A percentile compares a stretch with the other conserved stretches of the same genome.
Conservation (phyloP, 2,888 invertebrate genomes). For the Zaprionus obscuricornis region DNA sequence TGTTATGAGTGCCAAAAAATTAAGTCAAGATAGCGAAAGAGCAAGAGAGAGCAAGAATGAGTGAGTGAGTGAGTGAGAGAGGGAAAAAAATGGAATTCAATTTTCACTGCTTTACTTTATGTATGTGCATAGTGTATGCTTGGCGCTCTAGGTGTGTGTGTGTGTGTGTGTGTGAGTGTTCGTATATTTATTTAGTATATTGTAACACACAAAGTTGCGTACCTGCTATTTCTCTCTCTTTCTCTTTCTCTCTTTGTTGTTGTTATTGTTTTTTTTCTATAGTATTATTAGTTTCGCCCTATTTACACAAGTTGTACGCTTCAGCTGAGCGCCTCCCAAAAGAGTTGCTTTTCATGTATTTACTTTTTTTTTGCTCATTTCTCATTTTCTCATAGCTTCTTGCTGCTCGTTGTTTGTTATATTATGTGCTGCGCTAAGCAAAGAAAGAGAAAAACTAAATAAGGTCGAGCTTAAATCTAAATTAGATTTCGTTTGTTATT, state of each 20-base stretch:
- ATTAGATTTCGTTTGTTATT: constrained; percentile 60
- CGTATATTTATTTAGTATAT: constrained; percentile 64
- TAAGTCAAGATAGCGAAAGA: constrained; percentile 49
- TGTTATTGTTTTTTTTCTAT: constrained; percentile 5
- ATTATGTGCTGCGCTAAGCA: constrained; percentile 34
- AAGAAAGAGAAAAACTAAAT: constrained; percentile 34
- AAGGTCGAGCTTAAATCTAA: constrained; percentile 48
- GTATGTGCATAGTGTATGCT: too few species aligned
- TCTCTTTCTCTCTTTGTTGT: constrained; percentile 2
- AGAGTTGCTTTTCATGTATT: constrained; percentile 47
- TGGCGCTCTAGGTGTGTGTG: constrained; percentile 7
- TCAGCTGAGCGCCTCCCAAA: constrained; percentile 37
- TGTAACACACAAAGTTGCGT: constrained; percentile 36
- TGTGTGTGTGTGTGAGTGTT: constrained; percentile 7
- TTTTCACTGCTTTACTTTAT: constrained; percentile 40
- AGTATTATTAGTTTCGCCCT: constrained; percentile 42
- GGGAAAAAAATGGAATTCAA: constrained; percentile 50
- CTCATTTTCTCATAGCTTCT: constrained; percentile 62
- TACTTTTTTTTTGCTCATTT: constrained; percentile 58
- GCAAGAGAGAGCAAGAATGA: constrained; percentile 2
- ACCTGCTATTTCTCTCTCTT: constrained; percentile 13
- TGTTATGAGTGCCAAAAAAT: constrained; percentile 55
- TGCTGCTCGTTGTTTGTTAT: constrained; percentile 20
- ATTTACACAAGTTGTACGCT: constrained; percentile 50
- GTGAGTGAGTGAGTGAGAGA: constrained; percentile 1